phyloP scores from a whole-genome alignment of 2,888 invertebrate species.

The Argyra leucocephala region DNA sequence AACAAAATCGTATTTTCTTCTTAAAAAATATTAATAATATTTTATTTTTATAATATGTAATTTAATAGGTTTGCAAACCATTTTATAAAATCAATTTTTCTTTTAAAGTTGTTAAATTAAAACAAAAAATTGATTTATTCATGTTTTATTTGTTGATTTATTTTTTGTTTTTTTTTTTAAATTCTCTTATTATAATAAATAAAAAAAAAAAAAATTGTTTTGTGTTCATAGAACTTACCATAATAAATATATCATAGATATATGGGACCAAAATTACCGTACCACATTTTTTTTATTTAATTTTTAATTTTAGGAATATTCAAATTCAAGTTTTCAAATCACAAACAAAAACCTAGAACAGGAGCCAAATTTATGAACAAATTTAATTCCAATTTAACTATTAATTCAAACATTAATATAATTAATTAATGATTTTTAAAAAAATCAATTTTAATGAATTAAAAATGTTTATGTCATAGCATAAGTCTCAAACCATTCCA shows the following conservation, averaged over 20 bases:
- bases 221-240: constrained; percentile 90
- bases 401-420: constrained; percentile 11
- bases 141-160: not conserved
- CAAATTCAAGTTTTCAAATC: no score
- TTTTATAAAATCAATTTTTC: not conserved
- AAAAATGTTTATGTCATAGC: not conserved
- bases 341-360: not conserved
- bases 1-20: not conserved
- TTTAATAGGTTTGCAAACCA: not conserved
- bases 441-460: constrained; percentile 13
- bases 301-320: no score
- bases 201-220: not conserved
- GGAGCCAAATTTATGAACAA: constrained; percentile 1
- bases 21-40: not conserved
- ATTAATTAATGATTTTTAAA: constrained; percentile 11
- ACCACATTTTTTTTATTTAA: constrained; percentile 38
- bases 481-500: constrained; percentile 8
- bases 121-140: not conserved
- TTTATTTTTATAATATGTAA: not conserved
- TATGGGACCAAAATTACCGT: constrained; percentile 85
- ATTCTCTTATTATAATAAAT: not conserved
- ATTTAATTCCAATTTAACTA: not conserved
- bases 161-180: not conserved
- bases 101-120: not conserved
- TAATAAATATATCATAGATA: constrained; percentile 94